These are phyloP conservation scores for Drosophila subquinaria DNA, from an alignment of 2,888 invertebrate genomes.

Conservation along the genomic window DNA sequence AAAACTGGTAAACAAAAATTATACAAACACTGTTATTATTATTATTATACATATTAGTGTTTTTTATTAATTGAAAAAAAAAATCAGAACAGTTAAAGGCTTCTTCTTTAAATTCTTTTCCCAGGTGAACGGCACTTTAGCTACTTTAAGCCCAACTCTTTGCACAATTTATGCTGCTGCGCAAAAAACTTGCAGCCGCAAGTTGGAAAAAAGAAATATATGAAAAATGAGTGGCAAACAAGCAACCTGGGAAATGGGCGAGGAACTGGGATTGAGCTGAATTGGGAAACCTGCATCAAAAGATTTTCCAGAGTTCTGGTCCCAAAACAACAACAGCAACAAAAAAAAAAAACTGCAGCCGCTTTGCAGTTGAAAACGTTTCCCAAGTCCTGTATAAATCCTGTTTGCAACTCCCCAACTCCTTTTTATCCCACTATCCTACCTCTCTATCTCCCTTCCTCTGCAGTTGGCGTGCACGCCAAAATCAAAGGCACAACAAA, in stretches of 20 bases:
- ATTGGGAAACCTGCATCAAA: constrained; percentile 55
- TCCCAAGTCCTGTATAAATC: constrained; percentile 27
- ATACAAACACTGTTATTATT: too few species aligned
- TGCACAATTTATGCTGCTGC: constrained; percentile 56
- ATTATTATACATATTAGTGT: too few species aligned
- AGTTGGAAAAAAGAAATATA: constrained; percentile 21
- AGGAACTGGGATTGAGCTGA: constrained; percentile 8
- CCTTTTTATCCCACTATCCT: not conserved
- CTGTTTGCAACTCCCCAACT: not conserved
- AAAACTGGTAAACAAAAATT: too few species aligned
- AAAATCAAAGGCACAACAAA: constrained; percentile 21
- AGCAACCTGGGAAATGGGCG: constrained; percentile 18
- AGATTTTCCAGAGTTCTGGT: constrained; percentile 54
- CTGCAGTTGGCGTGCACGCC: constrained; percentile 15
- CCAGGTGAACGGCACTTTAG: constrained; percentile 24
- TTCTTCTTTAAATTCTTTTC: not conserved
- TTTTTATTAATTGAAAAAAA: too few species aligned
- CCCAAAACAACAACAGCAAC: constrained; percentile 6
- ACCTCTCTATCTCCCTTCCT: not conserved
- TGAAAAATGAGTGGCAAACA: constrained; percentile 68
- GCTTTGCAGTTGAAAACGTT: constrained; percentile 9
- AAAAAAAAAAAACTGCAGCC: constrained; percentile 25
- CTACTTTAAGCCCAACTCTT: constrained; percentile 28
- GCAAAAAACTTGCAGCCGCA: constrained; percentile 19
- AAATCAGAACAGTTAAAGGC: too few species aligned